A percentile compares a stretch with the other conserved stretches of the same genome.
These are phyloP conservation scores for Orchestes rusci DNA, from an alignment of 2,888 invertebrate genomes.

Conservation along the genomic window DNA sequence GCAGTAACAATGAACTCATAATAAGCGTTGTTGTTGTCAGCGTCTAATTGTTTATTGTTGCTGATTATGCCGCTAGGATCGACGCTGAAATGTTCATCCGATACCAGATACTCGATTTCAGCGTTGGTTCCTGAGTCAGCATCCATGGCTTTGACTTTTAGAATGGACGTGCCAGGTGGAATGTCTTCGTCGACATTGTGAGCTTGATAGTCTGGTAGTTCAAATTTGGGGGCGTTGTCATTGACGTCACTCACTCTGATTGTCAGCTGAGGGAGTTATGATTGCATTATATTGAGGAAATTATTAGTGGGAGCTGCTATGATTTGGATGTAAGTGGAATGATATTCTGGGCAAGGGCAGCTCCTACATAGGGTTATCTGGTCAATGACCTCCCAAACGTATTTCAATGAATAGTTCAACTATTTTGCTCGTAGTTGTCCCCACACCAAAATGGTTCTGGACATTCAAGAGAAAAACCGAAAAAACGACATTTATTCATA, in stretches of 20 bases:
- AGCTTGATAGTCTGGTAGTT: slow-evolving; percentile 93
- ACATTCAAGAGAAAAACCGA: no score
- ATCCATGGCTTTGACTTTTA: slow-evolving; percentile 93
- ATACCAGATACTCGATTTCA: slow-evolving; percentile 85
- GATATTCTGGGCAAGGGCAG: no score
- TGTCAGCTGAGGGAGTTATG: slow-evolving; percentile 61
- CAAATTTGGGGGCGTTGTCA: slow-evolving; percentile 95
- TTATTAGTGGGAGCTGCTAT: no score
- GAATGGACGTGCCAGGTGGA: slow-evolving; percentile 82
- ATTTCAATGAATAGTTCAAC: no score
- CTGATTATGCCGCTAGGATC: slow-evolving; percentile 89
- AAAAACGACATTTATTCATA: no score
- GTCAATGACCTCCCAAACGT: no score
- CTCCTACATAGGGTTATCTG: no score
- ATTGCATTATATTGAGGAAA: background rate
- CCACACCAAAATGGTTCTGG: no score
- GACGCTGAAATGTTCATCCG: slow-evolving; percentile 91
- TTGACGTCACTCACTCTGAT: slow-evolving; percentile 95
- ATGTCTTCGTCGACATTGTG: slow-evolving; percentile 95
- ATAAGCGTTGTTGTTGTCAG: slow-evolving; percentile 94
- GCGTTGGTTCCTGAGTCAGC: slow-evolving; percentile 93
- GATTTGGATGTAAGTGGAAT: no score
- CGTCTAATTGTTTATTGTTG: slow-evolving; percentile 88
- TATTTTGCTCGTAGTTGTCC: no score
- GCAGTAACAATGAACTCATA: slow-evolving; percentile 93